Evolutionary conservation across 2,888 invertebrate genomes (phyloP), one percentile per base, ranked within the genome.

Genomic region (Stenotaenia linearis): DNA sequence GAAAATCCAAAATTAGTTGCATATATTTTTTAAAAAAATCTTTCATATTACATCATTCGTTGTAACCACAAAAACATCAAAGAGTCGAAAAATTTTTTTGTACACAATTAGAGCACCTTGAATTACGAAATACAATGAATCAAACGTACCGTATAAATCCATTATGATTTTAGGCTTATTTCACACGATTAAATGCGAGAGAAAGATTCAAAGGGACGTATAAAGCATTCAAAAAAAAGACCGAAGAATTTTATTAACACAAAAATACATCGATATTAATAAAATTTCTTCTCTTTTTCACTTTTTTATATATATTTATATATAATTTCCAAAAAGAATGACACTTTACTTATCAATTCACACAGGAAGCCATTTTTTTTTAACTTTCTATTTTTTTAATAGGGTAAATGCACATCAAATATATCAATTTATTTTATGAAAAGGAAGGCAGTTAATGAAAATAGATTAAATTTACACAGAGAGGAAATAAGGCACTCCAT

Each of bases 391-490:
- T 69, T 6, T 69, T 56, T 69, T 69, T 69, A 69, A 69, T 28
- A 69, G 69, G 69, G 69, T 69, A 69, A 69, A 69, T 69, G 69
- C 69, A 69, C 69, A 69, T 69, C 69, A 69, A 69, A 69, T 69
- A 69, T 69, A 69, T 28, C 69, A 69, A 69, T 69, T 69, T 69
- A 69, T 69, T 69, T 69, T 69, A 69, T 69, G 69, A 69, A 69
- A 69, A 69, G 69, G 69, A 69, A 69, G 69, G 69, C 69, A 69
- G 69, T 69, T 69, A 69, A 69, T 69, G 69, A 69, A 69, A 69
- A 69, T 69, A 69, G 69, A 69, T 69, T 69, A 69, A 69, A 69
- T 69, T 69, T 69, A 69, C 69, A 69, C 69, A 69, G 69, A 69
- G 69, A 69, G 69, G 69, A 69, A 69, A 69, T 69, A 69, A 69